Conservation (phyloP, 2,113 vertebrate species). For the Mellivora capensis region DNA sequence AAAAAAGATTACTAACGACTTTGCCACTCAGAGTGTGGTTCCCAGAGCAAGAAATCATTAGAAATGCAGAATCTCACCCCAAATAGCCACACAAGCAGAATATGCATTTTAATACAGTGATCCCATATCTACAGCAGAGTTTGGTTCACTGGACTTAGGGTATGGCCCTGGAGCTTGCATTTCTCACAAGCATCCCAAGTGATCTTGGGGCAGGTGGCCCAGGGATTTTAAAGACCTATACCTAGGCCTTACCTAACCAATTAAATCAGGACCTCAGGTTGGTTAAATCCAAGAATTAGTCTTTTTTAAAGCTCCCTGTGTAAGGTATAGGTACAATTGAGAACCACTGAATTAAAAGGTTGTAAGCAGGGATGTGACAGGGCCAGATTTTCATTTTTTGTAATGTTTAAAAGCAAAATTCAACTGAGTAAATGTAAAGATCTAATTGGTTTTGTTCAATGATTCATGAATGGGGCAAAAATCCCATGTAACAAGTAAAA, state of each 20-base stretch:
- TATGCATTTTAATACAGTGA: not conserved
- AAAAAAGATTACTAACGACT: not conserved
- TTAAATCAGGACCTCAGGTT: not conserved
- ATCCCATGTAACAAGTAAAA: not conserved
- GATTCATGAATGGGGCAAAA: not conserved
- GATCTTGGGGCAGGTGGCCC: not conserved
- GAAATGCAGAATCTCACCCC: not conserved
- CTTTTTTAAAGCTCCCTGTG: not conserved
- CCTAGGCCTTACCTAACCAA: not conserved
- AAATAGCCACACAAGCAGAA: not conserved
- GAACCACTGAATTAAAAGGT: not conserved
- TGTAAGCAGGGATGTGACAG: not conserved
- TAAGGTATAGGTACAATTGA: not conserved
- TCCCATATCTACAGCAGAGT: not conserved
- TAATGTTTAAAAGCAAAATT: not conserved
- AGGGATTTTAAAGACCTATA: not conserved
- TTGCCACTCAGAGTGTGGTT: not conserved
- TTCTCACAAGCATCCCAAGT: not conserved
- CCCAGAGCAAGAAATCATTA: not conserved
- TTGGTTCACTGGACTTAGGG: not conserved
- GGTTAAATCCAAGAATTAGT: not conserved
- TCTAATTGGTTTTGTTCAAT: not conserved
- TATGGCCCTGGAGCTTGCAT: not conserved
- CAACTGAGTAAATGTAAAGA: not conserved
- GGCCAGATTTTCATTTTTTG: not conserved